Evolutionary conservation across 1,140 invertebrate species (phyloP), one percentile per base, ranked within the genome.

Genomic region (Caenorhabditis inopinata): DNA sequence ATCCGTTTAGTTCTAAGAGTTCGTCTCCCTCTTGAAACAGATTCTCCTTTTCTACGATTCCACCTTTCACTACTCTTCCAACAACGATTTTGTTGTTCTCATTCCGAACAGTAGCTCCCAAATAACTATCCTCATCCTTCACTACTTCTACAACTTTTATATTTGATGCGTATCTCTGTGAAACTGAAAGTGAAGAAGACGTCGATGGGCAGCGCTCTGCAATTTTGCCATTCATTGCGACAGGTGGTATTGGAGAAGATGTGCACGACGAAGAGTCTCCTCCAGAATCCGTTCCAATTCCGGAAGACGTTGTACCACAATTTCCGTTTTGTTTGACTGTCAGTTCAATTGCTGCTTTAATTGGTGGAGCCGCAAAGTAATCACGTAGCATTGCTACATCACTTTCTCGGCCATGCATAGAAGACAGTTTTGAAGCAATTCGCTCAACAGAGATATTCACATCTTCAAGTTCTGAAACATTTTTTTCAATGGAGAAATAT

Each of bases 21-120:
- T 81, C 80, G 27, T 81, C 80, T 21, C 80, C 78, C 74, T 79
- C 78, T 46, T 81, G 97, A 47, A 99, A 89, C 1, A 97, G 90
- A 4, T 90, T 90, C 86, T 94, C 96, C 89, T 96, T 96, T 84
- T 98, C 95, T 4, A 96, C 96, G 4, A 94, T 94, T 1, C 96
- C 96, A 9, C 96, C 96, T 83, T 94, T 92, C 0, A 98, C 95
- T 84, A 98, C 95, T 84, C 96, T 92, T 29, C 95, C 95, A 81
- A 98, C 95, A 32, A 97, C 93, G 38, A 98, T 95, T 23, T 94
- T 93, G 23, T 90, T 89, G 85, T 96, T 90, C 82, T 91, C 91
- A 86, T 91, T 98, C 84, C 94, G 92, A 32, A 98, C 95, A 3
- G 96, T 98, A 84, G 96, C 96, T 87, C 96, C 94, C n/a, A 77